Evolutionary conservation across 2,888 invertebrate species (phyloP), one percentile per base, ranked within the genome.

Genomic region (Loripinus fragilis): DNA sequence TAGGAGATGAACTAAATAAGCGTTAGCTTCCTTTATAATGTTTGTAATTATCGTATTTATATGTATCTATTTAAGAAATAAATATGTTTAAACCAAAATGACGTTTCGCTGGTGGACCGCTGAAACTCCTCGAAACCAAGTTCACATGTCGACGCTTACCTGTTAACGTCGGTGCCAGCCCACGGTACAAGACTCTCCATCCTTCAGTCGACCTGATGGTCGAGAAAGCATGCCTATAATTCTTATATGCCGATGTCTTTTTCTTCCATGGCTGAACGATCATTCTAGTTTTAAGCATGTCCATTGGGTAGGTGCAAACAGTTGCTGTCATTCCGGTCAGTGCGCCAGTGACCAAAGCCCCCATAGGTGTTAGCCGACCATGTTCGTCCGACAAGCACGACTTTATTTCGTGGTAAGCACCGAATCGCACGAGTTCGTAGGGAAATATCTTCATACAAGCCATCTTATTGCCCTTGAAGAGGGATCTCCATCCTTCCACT

Each of bases 231-330:
- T 77, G 66, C 3, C 38, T 28, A 15, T 71, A 41, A 1, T 71
- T 71, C 23, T 68, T 65, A 42, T 81, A 78, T 7, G 52, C 38
- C 1, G 74, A 68, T 3, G 35, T 28, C 0, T 48, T 41, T 20
- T 70, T 70, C 15, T 70, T 64, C 35, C 28, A 45, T 15, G 73
- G 71, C 17, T 81, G 74, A 0, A 64, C 74, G 23, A 81, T 78
- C 41, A 81, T n/a, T 25, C 81, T 65, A 17, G 81, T 81, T 64
- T 81, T 81, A 1, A 81, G 45, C 12, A 71, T 74, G 38, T 81
- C 77, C 38, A 81, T 23, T 10, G 81, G 81, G 41, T 81, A 81
- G 0, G 74, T 78, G 7, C 68, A 5, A 17, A 78, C 42, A n/a
- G 81, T 81, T 17, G 81, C 68, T 17, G 65, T 28, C 20, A 78